A percentile compares a stretch with the other conserved stretches of the same genome.
Conservation (phyloP, 2,113 vertebrate genomes). For the Rhea americana region DNA sequence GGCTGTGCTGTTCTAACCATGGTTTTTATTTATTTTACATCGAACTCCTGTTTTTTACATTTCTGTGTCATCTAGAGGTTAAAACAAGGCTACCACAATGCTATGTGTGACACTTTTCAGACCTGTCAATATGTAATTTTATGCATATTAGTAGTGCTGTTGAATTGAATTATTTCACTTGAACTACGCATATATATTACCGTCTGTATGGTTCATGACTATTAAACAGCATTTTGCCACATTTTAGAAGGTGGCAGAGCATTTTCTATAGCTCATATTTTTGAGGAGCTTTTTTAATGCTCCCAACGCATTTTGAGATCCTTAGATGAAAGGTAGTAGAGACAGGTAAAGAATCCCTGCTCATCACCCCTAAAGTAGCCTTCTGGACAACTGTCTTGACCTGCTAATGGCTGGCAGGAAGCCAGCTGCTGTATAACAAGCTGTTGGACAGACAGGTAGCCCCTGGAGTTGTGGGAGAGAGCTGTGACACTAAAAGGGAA, state of each 20-base stretch:
- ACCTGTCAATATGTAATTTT: not conserved
- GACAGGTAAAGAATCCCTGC: not conserved
- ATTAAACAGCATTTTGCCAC: not conserved
- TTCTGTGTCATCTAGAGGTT: not conserved
- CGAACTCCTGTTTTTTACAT: not conserved
- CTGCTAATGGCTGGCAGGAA: not conserved
- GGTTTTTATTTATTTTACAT: not conserved
- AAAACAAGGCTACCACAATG: not conserved
- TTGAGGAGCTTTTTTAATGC: not conserved
- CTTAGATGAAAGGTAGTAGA: not conserved
- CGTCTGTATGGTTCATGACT: not conserved
- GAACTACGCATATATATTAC: fast-evolving
- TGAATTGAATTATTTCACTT: not conserved
- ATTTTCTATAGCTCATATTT: not conserved
- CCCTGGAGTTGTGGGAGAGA: constrained; percentile 24
- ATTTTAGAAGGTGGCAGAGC: not conserved
- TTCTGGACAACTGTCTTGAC: not conserved
- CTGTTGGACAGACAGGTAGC: not conserved
- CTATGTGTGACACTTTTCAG: not conserved
- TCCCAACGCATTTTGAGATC: not conserved
- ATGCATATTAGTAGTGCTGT: not conserved
- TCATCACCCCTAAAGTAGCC: not conserved
- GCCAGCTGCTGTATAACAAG: not conserved
- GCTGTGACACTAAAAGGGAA: not conserved
- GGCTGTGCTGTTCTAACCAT: not conserved